These are phyloP conservation scores for Dolichomitus sp. DNA, from an alignment of 2,888 invertebrate species.

Conservation along the genomic window DNA sequence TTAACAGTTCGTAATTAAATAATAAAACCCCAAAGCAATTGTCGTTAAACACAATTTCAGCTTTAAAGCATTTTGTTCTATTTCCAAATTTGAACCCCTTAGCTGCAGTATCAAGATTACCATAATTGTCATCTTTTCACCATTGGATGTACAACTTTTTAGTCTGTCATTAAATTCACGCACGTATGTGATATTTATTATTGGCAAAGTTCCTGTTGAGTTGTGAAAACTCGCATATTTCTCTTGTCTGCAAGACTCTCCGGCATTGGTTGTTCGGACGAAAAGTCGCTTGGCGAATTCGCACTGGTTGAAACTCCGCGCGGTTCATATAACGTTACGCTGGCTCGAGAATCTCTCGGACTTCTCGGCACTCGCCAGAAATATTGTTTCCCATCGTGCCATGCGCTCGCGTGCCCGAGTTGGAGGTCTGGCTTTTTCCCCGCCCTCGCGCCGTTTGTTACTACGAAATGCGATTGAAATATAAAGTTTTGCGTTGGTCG, in stretches of 20 bases:
- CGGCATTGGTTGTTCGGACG: neutral
- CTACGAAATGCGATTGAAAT: slow-evolving; percentile 75
- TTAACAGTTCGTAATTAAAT: too few relatives aligned
- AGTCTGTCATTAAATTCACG: slow-evolving; percentile 18
- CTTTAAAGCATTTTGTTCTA: too few relatives aligned
- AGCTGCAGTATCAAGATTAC: too few relatives aligned
- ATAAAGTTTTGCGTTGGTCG: slow-evolving; percentile 72
- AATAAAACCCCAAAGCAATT: neutral
- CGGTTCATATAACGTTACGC: slow-evolving; percentile 13
- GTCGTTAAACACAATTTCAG: neutral
- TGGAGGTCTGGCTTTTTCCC: slow-evolving; percentile 11
- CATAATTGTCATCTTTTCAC: neutral
- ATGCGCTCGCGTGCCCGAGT: neutral
- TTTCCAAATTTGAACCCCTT: too few relatives aligned
- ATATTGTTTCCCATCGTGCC: slow-evolving; percentile 64
- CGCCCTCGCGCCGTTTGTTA: slow-evolving; percentile 71
- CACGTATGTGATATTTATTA: slow-evolving; percentile 43
- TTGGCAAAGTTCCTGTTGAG: slow-evolving; percentile 38
- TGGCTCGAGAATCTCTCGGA: slow-evolving; percentile 26
- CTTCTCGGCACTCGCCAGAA: slow-evolving; percentile 15
- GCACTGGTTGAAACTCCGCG: slow-evolving; percentile 8
- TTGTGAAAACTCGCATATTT: slow-evolving; percentile 39
- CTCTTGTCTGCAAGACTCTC: neutral
- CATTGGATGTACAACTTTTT: neutral
- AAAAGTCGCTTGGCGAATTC: slow-evolving; percentile 4